Evolutionary conservation across 2,113 vertebrate genomes (phyloP), one percentile per base, ranked within the genome.

Genomic region (Sapajus apella): DNA sequence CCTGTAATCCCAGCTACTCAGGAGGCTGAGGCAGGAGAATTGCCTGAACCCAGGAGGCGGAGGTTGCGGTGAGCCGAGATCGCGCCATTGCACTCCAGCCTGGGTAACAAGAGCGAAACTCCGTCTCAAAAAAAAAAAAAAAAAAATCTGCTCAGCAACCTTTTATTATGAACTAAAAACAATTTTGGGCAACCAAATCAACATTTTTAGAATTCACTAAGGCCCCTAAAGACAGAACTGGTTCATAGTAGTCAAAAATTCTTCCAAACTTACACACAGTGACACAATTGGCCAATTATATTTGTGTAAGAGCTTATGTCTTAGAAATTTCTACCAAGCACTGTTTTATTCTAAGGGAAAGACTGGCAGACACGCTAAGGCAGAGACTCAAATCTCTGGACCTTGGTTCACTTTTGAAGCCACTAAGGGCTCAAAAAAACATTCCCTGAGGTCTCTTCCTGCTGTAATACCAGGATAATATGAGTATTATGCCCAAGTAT

Each of bases 121-220:
- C 37, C 37, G 37, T 40, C 37, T 40, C 37, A 40, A 40, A 40
- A 40, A 40, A 40, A 40, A 40, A 37, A 37, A 40, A 40, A 40
- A 40, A 40, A 40, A 40, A 40, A 85, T 16, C 23, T 91, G n/a
- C 47, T 58, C n/a, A 40, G 43, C 5, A 96, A 94, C 7, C 18
- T 86, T 86, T 10, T 76, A n/a, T 86, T 91, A 87, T 5, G 80
- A n/a, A 92, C 79, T 35, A 32, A 81, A 90, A 95, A 85, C 56
- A 86, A n/a, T 32, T 88, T 61, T 72, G 40, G 7, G 47, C 40
- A 87, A 86, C 8, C 32, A 94, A 86, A 70, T 81, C 83, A 88
- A 85, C 55, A 89, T 18, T 95, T 95, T 68, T 61, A 83, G 85
- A 77, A 81, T 82, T 93, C 79, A 25, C 17, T 87, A 90, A 95